Base-by-base conservation (phyloP, 2,113 vertebrate species). In the Bolborhynchus lineola region DNA sequence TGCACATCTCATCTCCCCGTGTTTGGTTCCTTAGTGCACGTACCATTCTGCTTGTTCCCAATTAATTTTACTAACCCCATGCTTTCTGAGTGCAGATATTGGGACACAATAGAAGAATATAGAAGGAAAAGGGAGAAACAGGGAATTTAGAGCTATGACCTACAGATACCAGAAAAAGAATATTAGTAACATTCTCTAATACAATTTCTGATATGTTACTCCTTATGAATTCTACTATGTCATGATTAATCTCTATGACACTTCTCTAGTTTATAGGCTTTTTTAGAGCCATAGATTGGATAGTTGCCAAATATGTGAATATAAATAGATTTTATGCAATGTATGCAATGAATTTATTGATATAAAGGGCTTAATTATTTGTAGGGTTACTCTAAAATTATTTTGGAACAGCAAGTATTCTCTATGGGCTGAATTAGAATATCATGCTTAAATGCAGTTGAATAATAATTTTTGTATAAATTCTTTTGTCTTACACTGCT, bases 271-370 rank as follows among this genome's bases (percentile, higher is more conserved):
- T 93, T 82, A 74, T 92, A 86, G 76, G 41, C 59, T 92, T 82
- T 97, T 82, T 93, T 88, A 96, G 91, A 96, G 59, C 77, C 42
- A 92, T 82, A 82, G 72, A 94, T 82, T 94, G 82, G 77, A 90
- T 81, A 93, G 50, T 69, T 93, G 44, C 69, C 70, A 97, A 95
- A 92, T 94, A 81, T 72, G 37, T 96, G 75, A 97, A 92, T 95
- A 96, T 93, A 96, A 97, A 97, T 96, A 94, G 96, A 97, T 98
- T 97, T 97, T 97, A 95, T 96, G 80, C 90, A 97, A 86, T 60
- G 42, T 75, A 82, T 67, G 80, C 68, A 95, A 96, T 78, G 83
- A 92, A 90, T 85, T 86, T 96, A 96, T 96, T 94, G 93, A 93
- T 96, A 72, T 67, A 96, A 97, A 89, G 64, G 33, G 15, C 82